Conservation (phyloP, 2,113 vertebrate species). For the Capreolus pygargus region DNA sequence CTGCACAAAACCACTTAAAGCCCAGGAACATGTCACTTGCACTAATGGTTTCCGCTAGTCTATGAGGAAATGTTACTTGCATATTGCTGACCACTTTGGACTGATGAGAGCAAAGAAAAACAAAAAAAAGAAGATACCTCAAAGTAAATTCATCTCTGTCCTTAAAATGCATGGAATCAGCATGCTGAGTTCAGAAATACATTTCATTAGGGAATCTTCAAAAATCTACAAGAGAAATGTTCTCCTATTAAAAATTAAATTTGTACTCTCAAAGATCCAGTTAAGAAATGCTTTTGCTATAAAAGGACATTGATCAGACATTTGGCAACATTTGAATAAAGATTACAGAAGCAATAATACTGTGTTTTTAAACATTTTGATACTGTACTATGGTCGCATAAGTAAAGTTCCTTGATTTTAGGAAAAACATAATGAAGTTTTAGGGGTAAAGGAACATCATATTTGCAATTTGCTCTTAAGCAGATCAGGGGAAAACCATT, state of each 20-base stretch:
- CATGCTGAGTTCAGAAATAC: background rate
- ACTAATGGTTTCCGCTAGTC: constrained; percentile 38
- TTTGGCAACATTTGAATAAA: background rate
- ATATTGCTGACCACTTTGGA: constrained; percentile 24
- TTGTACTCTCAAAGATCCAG: background rate
- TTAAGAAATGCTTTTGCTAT: background rate
- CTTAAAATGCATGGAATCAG: background rate
- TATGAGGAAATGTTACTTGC: constrained; percentile 48
- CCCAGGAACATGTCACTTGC: constrained; percentile 8
- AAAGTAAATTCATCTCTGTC: constrained; percentile 21
- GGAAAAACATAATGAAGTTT: background rate
- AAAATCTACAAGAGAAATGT: background rate
- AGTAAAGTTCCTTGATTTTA: constrained; percentile 18
- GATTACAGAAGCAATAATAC: background rate
- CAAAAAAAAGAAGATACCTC: background rate
- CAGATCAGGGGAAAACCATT: background rate
- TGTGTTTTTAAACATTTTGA: background rate
- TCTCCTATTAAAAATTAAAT: constrained; percentile 27
- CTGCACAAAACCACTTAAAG: constrained; percentile 39
- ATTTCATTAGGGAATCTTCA: background rate
- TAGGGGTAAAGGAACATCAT: background rate
- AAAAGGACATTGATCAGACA: background rate
- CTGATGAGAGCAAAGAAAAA: constrained; percentile 15
- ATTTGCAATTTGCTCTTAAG: background rate
- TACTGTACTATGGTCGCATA: background rate